A percentile compares a stretch with the other conserved stretches of the same genome.
Conservation (phyloP, 2,888 invertebrate genomes). For the Lumbricus terrestris region DNA sequence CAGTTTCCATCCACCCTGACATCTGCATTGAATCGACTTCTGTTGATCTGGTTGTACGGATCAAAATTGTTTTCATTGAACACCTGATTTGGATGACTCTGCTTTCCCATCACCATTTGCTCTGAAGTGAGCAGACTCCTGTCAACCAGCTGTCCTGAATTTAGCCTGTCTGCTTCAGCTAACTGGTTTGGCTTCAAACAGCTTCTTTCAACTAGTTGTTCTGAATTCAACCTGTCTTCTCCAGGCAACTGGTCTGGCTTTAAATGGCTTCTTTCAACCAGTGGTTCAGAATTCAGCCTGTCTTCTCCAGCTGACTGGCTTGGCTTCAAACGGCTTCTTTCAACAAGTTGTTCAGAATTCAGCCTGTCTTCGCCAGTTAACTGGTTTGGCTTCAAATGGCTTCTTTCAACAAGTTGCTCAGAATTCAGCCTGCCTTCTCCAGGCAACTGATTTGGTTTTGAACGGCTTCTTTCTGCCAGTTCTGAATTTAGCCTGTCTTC, state of each 20-base stretch:
- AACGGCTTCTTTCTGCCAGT: too few relatives aligned
- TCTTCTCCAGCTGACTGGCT: not conserved
- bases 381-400: too few relatives aligned
- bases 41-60: not conserved
- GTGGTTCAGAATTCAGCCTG: not conserved
- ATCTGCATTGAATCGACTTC: not conserved
- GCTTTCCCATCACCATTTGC: not conserved
- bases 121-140: not conserved
- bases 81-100: not conserved
- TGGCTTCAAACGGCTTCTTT: not conserved
- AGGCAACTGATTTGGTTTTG: too few relatives aligned
- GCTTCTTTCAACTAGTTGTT: not conserved
- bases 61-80: not conserved
- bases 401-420: too few relatives aligned
- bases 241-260: not conserved
- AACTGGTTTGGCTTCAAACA: not conserved
- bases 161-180: not conserved
- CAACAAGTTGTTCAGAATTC: too few relatives aligned
- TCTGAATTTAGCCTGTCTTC: too few relatives aligned
- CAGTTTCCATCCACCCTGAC: not conserved
- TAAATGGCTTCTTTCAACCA: not conserved
- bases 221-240: not conserved
- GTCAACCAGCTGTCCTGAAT: not conserved
- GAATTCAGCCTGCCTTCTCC: too few relatives aligned
- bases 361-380: too few relatives aligned